Evolutionary conservation across 1,140 invertebrate genomes (phyloP).

Genomic region (Asbolus verrucosus): DNA sequence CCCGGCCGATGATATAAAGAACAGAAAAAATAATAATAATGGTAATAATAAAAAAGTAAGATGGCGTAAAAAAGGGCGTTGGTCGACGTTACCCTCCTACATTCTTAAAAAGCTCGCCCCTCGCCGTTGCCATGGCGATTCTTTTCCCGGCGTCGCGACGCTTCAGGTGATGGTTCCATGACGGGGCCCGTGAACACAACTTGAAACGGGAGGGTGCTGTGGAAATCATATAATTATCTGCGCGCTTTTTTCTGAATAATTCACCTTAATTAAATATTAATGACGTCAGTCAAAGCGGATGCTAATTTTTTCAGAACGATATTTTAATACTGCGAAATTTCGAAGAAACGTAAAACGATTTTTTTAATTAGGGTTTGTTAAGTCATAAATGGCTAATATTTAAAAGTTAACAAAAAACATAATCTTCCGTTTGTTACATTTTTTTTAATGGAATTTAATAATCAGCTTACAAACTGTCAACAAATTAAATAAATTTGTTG

Average conservation of each 20-base stretch:
- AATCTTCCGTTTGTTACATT: too few relatives aligned
- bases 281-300: not conserved
- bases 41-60: constrained; percentile 53
- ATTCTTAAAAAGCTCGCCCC: constrained; percentile 58
- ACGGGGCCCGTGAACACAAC: constrained; percentile 48
- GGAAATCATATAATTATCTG: constrained; percentile 11
- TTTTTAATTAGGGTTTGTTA: too few relatives aligned
- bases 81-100: constrained; percentile 54
- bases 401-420: too few relatives aligned
- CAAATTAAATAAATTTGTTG: too few relatives aligned
- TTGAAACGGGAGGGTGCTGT: too few relatives aligned
- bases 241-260: constrained; percentile 10
- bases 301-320: not conserved
- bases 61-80: constrained; percentile 59
- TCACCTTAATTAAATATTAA: constrained; percentile 33
- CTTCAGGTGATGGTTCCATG: constrained; percentile 56
- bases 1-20: too few relatives aligned
- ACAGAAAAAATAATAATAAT: constrained; percentile 21
- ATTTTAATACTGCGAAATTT: too few relatives aligned
- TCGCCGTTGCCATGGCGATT: constrained; percentile 55
- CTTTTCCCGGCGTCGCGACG: constrained; percentile 56
- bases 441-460: too few relatives aligned
- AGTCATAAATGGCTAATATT: too few relatives aligned
- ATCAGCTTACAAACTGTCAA: too few relatives aligned
- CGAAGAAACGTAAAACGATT: too few relatives aligned